Percentiles rank a stretch among this genome's conserved stretches.
Conservation (phyloP, 2,888 invertebrate species). For the Parthenolecanium corni region DNA sequence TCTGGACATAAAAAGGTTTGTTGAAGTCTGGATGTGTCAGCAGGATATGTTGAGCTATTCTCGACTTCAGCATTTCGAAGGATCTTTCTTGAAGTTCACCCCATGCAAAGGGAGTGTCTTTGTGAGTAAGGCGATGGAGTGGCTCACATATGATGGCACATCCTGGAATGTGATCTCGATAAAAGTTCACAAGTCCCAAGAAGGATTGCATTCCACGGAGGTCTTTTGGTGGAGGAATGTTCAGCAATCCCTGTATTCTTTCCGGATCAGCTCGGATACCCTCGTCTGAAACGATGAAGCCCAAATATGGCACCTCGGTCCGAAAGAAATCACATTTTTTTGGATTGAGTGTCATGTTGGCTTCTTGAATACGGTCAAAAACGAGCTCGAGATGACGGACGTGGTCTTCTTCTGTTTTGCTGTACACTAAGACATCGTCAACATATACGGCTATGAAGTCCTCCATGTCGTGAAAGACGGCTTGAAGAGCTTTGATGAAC, state of each 20-base stretch:
- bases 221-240: background rate
- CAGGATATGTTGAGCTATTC: too few relatives aligned
- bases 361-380: background rate
- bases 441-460: background rate
- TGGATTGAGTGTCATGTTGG: background rate
- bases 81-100: too few relatives aligned
- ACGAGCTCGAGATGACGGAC: background rate
- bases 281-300: too few relatives aligned
- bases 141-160: too few relatives aligned
- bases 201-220: background rate
- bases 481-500: background rate
- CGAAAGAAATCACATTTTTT: too few relatives aligned
- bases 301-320: too few relatives aligned
- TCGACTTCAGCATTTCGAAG: too few relatives aligned
- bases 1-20: too few relatives aligned
- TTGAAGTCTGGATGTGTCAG: too few relatives aligned
- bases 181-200: background rate
- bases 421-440: background rate
- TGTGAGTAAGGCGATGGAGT: too few relatives aligned
- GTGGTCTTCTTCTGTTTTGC: background rate
- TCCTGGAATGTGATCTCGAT: background rate
- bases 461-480: background rate
- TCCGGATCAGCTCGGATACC: background rate
- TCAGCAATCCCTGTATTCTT: background rate
- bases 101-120: too few relatives aligned